Evolutionary conservation across 2,888 invertebrate species (phyloP), one percentile per base, ranked within the genome.

Genomic region (Pristionchus fissidentatus): DNA sequence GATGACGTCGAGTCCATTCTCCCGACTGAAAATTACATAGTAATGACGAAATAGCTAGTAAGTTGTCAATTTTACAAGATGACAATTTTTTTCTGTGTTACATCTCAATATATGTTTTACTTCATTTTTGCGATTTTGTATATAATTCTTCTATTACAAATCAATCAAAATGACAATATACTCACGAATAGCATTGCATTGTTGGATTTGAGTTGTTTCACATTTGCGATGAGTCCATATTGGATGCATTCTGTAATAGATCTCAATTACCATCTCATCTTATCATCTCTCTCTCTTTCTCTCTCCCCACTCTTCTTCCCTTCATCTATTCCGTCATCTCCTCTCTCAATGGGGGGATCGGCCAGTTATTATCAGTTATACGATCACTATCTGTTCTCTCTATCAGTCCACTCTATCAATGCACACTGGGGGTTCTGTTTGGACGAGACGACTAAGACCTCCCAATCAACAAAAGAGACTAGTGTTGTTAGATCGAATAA

Each of bases 1-100:
- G 80, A 43, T 43, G 60, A 19, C 62, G 80, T 43, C 80, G 80
- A 29, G 80, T 81, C 80, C 80, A 81, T 26, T 81, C 80, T 46
- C 62, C 60, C 2, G 80, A 60, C 80, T 81, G 62, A 52, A 13
- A 26, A 62, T 32, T 32, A n/a, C 52, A n/a, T 52, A 52, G 52
- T 38, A 4, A 66, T 38, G 35, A 38, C 66, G 66, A 19, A 66
- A 66, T 29, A 66, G 22, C 35, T 70, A n/a, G 41, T 38, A 32
- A 8, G 38, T n/a, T 41, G 70, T 3, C 10, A 26, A 7, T 26
- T 8, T 62, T 62, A 49, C 49, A 29, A 32, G 26, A 41, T 70
- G 38, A 38, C 41, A 22, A 38, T 35, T 29, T 26, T 62, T 62
- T 15, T 13, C n/a, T 62, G 32, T 3, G 29, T 2, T 26, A 3